Evolutionary conservation across 2,113 vertebrate genomes (phyloP), one percentile per base, ranked within the genome.

Genomic region (Hippocampus abdominalis): DNA sequence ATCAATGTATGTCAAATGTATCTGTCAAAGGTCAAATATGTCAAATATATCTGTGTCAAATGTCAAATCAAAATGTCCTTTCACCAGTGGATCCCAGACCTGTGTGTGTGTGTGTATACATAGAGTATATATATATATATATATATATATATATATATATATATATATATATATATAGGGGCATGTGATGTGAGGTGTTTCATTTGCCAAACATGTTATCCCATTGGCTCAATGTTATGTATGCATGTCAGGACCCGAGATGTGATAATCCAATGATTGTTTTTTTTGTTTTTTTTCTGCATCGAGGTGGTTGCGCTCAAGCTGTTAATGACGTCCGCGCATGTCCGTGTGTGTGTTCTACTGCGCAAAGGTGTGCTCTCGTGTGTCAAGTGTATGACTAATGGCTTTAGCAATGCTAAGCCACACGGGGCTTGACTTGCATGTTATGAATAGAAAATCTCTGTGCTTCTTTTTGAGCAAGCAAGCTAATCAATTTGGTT

Each of bases 401-500:
- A 88, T 84, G 78, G 53, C 61, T 76, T 84, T 75, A 76, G 80
- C 80, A 78, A 81, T 78, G 74, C 78, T 73, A n/a, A 74, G 68
- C 80, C 78, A 81, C 76, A 73, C 64, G 76, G 78, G 80, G 48
- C 64, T 64, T 29, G 15, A 67, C 74, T 77, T 77, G 74, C 71
- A 75, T 80, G 72, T 79, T 79, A 76, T 77, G 77, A 78, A 81
- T 72, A 79, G 77, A 77, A 76, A 81, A 79, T 70, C 67, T 53
- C 51, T 70, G 76, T 66, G 71, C 75, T 56, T 77, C 70, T 83
- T 84, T 80, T 75, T 77, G 79, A 77, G 66, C 70, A 64, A 59
- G 65, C 71, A 64, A 59, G 65, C 71, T 81, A 86, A 86, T 85
- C 76, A 83, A 72, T 83, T 86, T 77, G 72, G 71, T 83, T 80